phyloP scores from a whole-genome alignment of 2,113 vertebrate genomes.

The Phrynocephalus versicolor region DNA sequence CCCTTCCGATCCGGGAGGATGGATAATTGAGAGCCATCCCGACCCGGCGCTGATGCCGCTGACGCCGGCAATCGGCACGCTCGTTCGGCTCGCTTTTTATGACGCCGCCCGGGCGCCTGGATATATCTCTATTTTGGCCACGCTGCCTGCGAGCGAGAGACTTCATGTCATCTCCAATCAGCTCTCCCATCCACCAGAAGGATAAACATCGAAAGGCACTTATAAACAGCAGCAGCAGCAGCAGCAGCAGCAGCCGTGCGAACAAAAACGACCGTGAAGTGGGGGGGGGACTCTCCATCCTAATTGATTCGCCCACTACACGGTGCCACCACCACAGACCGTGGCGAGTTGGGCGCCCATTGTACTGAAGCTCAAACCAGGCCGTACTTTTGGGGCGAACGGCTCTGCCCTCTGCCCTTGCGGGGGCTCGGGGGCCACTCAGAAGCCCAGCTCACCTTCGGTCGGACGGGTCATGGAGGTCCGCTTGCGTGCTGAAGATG shows the following conservation, averaged over 20 bases:
- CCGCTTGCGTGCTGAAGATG: no score
- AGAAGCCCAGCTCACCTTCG: no score
- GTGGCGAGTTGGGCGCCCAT: neutral
- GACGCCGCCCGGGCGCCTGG: neutral
- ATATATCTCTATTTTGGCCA: neutral
- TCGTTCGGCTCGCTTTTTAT: neutral
- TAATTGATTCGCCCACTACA: neutral
- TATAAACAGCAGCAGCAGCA: no score
- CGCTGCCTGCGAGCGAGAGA: neutral
- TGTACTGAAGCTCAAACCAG: neutral
- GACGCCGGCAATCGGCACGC: neutral
- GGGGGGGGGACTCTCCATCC: neutral
- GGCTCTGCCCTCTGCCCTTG: no score
- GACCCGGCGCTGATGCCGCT: no score
- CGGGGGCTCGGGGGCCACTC: no score
- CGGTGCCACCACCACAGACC: neutral
- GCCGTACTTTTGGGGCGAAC: no score
- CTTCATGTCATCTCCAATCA: neutral
- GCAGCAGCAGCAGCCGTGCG: neutral
- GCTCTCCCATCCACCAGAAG: neutral
- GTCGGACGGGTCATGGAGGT: no score
- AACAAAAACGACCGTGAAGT: no score
- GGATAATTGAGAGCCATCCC: neutral
- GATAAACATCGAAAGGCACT: neutral
- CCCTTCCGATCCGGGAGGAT: neutral